Percentiles rank a stretch among this genome's conserved stretches.
Conservation (phyloP, 1,140 invertebrate species). For the Semibalanus balanoides region DNA sequence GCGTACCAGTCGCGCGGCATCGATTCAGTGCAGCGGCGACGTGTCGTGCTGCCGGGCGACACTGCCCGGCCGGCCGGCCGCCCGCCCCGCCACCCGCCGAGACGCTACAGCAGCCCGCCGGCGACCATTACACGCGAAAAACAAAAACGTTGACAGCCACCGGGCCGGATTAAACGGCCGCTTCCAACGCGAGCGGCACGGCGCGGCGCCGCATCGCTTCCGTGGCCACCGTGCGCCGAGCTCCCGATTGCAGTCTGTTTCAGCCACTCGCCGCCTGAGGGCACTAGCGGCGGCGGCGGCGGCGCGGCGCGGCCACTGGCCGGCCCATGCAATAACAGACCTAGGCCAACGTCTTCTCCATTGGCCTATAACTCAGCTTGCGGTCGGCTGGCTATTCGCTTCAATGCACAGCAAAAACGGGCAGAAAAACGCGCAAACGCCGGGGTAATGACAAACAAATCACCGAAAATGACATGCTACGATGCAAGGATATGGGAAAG, state of each 20-base stretch:
- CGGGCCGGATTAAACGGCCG: background rate
- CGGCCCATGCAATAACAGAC: background rate
- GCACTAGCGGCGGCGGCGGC: background rate
- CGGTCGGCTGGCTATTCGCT: background rate
- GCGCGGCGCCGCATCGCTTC: background rate
- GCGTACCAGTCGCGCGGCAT: background rate
- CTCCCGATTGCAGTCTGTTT: background rate
- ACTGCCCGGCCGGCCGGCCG: no score
- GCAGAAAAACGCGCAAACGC: conserved; percentile 4
- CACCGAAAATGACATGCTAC: conserved; percentile 5
- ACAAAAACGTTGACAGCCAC: background rate
- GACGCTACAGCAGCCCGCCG: no score
- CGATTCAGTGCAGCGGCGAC: background rate
- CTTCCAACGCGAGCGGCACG: background rate
- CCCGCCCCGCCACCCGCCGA: no score
- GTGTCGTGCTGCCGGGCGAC: no score
- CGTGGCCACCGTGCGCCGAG: background rate
- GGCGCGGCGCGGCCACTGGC: no score
- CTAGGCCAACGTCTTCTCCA: conserved; percentile 5
- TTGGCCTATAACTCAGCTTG: conserved; percentile 3
- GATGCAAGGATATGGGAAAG: background rate
- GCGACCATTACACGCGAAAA: background rate
- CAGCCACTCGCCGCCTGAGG: background rate
- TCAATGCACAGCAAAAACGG: conserved; percentile 2
- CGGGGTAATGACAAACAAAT: conserved; percentile 6